Evolutionary conservation across 2,888 invertebrate species (phyloP).

Genomic region (Ectemnius cavifrons): DNA sequence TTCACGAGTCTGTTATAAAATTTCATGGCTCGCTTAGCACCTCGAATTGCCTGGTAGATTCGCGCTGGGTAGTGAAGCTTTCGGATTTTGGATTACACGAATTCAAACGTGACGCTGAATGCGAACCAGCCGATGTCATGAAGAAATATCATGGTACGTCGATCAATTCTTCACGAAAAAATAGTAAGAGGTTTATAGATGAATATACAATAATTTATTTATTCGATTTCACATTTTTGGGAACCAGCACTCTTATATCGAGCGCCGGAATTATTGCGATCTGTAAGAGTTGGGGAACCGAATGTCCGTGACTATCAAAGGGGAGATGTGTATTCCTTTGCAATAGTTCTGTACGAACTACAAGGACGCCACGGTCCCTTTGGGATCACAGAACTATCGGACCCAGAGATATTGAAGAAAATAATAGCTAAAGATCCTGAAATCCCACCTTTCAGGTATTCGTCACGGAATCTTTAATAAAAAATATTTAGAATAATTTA

Average conservation of each 20-base stretch:
- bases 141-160: conserved; percentile 85
- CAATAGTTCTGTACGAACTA: conserved; percentile 92
- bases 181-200: neutral
- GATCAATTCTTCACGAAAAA: too few species aligned
- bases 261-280: conserved; percentile 87
- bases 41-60: conserved; percentile 95
- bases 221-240: conserved; percentile 36
- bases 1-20: conserved; percentile 91
- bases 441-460: conserved; percentile 81
- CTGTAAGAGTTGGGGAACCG: conserved; percentile 55
- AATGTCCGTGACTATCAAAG: conserved; percentile 81
- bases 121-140: conserved; percentile 81
- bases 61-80: conserved; percentile 95
- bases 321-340: conserved; percentile 92
- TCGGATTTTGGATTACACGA: conserved; percentile 94
- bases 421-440: conserved; percentile 80
- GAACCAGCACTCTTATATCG: conserved; percentile 82
- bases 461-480: neutral
- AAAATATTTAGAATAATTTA: neutral
- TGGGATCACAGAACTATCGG: conserved; percentile 84
- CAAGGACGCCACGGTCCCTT: conserved; percentile 93
- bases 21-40: conserved; percentile 93
- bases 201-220: conserved; percentile 3
- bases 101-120: conserved; percentile 88
- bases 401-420: conserved; percentile 84